Percentiles rank a stretch among this genome's conserved stretches.
phyloP scores from a whole-genome alignment of 2,797 vertebrate species.

The Chelidonichthys spinosus region DNA sequence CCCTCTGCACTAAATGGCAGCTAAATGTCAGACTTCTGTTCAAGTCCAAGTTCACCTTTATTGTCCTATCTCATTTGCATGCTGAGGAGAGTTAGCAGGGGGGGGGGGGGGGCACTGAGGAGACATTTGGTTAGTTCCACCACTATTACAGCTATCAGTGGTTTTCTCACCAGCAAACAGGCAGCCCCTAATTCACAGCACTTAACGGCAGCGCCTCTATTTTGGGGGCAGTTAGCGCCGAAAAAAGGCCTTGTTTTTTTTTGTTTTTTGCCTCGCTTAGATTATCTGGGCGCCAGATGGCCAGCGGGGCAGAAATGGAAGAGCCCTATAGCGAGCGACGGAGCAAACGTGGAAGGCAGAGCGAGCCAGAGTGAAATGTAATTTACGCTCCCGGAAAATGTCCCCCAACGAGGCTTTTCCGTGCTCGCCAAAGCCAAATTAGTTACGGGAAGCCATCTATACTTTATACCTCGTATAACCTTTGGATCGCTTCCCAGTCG shows the following conservation, averaged over 20 bases:
- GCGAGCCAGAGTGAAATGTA: conserved; percentile 47
- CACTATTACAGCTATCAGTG: conserved; percentile 63
- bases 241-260: conserved; percentile 52
- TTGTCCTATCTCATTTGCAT: conserved; percentile 81
- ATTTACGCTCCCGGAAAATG: conserved; percentile 56
- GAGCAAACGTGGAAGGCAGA: conserved; percentile 35
- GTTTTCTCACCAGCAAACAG: conserved; percentile 62
- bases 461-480: conserved; percentile 51
- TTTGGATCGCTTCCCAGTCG: conserved; percentile 50
- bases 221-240: conserved; percentile 47
- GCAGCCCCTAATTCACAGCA: conserved; percentile 54
- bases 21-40: conserved; percentile 85
- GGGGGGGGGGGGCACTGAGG: conserved; percentile 53
- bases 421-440: conserved; percentile 56
- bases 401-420: conserved; percentile 46
- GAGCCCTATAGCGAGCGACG: conserved; percentile 46
- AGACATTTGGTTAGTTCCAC: conserved; percentile 70
- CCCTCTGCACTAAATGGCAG: conserved; percentile 80
- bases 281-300: conserved; percentile 66
- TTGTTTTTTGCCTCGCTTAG: conserved; percentile 6
- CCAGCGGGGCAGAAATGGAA: conserved; percentile 46
- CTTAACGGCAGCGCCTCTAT: conserved; percentile 47
- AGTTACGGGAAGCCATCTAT: conserved; percentile 48
- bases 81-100: conserved; percentile 62
- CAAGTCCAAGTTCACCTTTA: conserved; percentile 79